Base-by-base conservation (phyloP, 2,888 invertebrate genomes). In the Saturnia japonica region DNA sequence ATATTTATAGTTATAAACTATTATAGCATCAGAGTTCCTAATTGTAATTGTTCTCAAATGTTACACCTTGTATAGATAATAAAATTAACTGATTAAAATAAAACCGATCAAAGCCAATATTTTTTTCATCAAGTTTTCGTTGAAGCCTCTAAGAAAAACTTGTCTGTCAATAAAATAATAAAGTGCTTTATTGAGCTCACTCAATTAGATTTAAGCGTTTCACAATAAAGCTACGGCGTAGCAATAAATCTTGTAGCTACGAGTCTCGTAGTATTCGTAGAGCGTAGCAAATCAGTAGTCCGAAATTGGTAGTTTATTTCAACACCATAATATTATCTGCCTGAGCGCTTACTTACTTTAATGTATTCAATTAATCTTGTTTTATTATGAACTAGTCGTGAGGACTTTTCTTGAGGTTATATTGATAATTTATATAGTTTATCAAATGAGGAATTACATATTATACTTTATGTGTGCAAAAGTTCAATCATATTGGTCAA, bases 191-290 rank as follows among this genome's bases (percentile, higher is more conserved):
- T 60, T 60, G 67, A 47, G 60, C 43, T 71, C 69, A 16, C 67
- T 54, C 71, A 57, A 71, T 71, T 66, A 70, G 67, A 72, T 69
- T n/a, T n/a, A 70, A 70, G 54, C 34, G 67, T 67, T 70, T 67
- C 57, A 28, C 57, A 73, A 80, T 77, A 81, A 77, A 77, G 78
- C 77, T 82, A 79, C 83, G 81, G 74, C 79, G 82, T 83, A 80
- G 86, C 81, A 82, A 87, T 88, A 88, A 87, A 88, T 87, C 85
- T 85, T 80, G 80, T 77, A 78, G 81, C 81, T 82, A 81, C 82
- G 82, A 82, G 80, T 78, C 57, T 25, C 57, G 25, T 60, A 60
- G 28, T 28, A 60, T 72, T 75, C 75, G 77, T 78, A 81, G 79
- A 75, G 71, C 74, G 78, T 81, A 80, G 78, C 75, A 76, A 74